Evolutionary conservation across 2,797 vertebrate genomes (phyloP), one percentile per base, ranked within the genome.

Genomic region (Picus viridis): DNA sequence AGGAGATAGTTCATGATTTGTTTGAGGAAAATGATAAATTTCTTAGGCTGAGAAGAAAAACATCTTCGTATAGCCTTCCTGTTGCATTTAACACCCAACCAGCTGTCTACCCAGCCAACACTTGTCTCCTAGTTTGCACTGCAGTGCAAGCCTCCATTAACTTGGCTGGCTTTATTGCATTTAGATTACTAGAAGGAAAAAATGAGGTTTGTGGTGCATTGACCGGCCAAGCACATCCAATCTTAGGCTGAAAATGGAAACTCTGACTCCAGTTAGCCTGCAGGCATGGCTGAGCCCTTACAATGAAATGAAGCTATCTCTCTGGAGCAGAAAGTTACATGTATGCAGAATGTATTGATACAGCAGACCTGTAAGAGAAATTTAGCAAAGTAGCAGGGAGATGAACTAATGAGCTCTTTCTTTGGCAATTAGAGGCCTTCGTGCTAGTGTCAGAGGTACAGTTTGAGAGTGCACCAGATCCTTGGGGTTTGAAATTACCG

Each of bases 221-320:
- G 91, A 57, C 83, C 83, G 83, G 57, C 80, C 70, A 88, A 93
- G 83, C 9, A 3, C 83, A 93, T 95, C 89, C 91, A 94, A 74
- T 96, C 74, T 89, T 61, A 27, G 29, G 43, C 6, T 78, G 92
- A 88, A 95, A 94, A 93, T 93, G 87, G 83, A 86, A 92, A 63
- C 87, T 94, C 63, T 1, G 3, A 63, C 59, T 90, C 70, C 51
- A 53, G 63, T 81, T 91, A 94, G 58, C 92, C 67, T 86, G 84
- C 74, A 89, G 87, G 83, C 89, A 68, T 86, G 67, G 49, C 77
- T 75, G 73, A 63, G 54, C 73, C 73, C 69, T 49, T 71, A 45
- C 0, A 5, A 72, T 72, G 80, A 93, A 57, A 70, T 43, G 18
- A n/a, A 58, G 36, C 85, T 86, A 12, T 92, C 84, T 87, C 76